Conservation (phyloP, 2,113 vertebrate species). For the Apus apus region DNA sequence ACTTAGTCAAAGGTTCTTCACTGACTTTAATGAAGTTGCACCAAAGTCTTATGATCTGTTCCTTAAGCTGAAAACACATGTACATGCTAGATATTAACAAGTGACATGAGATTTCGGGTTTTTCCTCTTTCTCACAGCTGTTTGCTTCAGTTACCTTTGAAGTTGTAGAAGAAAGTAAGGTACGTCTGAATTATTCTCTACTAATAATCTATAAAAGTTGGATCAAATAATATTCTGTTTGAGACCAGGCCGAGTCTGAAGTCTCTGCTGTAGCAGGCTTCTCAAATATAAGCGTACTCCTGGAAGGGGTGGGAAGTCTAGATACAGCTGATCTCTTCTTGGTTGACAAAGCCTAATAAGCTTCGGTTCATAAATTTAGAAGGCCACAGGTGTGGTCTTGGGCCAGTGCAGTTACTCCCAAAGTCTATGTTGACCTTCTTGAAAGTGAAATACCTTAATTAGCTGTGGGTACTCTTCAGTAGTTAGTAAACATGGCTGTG, state of each 20-base stretch:
- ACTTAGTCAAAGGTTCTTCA: not conserved
- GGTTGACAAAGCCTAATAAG: not conserved
- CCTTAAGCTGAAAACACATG: not conserved
- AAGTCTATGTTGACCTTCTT: not conserved
- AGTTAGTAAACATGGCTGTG: not conserved
- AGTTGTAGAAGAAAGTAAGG: slow-evolving; percentile 87
- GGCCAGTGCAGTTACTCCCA: not conserved
- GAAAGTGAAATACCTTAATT: not conserved
- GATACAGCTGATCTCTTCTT: not conserved
- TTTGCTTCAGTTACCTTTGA: slow-evolving; percentile 92
- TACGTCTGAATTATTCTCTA: slow-evolving; percentile 61
- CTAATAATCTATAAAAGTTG: not conserved
- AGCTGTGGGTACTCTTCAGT: not conserved
- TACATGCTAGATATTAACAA: not conserved
- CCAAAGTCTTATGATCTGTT: not conserved
- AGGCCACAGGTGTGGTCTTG: not conserved
- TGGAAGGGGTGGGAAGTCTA: not conserved
- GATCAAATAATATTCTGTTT: not conserved
- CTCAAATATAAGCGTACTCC: not conserved
- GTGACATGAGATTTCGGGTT: not conserved
- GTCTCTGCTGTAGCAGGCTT: not conserved
- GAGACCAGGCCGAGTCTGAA: not conserved
- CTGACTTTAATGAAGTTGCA: not conserved
- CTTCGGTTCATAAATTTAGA: not conserved
- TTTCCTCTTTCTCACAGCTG: slow-evolving; percentile 76